Evolutionary conservation across 2,888 invertebrate genomes (phyloP).

Genomic region (Serrognathus titanus): DNA sequence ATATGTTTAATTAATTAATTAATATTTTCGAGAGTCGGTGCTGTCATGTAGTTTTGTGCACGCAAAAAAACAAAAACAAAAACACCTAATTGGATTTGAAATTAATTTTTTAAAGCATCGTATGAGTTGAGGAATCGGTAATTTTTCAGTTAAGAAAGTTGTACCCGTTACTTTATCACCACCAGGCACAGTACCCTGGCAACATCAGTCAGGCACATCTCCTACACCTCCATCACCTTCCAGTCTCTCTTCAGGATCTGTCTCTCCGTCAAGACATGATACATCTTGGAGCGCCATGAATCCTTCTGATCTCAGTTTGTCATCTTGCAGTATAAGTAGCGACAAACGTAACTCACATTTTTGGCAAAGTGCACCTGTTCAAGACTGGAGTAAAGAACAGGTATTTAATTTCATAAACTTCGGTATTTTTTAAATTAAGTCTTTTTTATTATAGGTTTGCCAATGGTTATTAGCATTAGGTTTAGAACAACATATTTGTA

Average conservation of each 20-base stretch:
- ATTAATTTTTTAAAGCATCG: not conserved
- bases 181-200: constrained; percentile 62
- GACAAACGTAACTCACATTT: constrained; percentile 62
- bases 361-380: constrained; percentile 68
- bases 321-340: constrained; percentile 61
- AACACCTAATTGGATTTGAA: too few relatives aligned
- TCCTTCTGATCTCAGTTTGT: constrained; percentile 57
- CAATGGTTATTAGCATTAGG: constrained; percentile 85
- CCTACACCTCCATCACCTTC: constrained; percentile 63
- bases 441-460: constrained; percentile 65
- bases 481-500: constrained; percentile 81
- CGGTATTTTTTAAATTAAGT: not conserved
- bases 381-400: constrained; percentile 77
- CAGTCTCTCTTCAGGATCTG: constrained; percentile 61
- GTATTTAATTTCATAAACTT: too few relatives aligned
- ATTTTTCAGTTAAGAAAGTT: constrained; percentile 60
- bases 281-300: constrained; percentile 48
- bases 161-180: constrained; percentile 61
- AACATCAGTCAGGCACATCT: constrained; percentile 48
- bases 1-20: not conserved
- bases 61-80: too few relatives aligned
- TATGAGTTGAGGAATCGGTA: constrained; percentile 11
- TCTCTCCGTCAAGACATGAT: constrained; percentile 53
- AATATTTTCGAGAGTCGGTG: not conserved
- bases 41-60: not conserved